Evolutionary conservation across 2,797 vertebrate genomes (phyloP), one percentile per base, ranked within the genome.

Genomic region (Enteromius afrohamiltoni): DNA sequence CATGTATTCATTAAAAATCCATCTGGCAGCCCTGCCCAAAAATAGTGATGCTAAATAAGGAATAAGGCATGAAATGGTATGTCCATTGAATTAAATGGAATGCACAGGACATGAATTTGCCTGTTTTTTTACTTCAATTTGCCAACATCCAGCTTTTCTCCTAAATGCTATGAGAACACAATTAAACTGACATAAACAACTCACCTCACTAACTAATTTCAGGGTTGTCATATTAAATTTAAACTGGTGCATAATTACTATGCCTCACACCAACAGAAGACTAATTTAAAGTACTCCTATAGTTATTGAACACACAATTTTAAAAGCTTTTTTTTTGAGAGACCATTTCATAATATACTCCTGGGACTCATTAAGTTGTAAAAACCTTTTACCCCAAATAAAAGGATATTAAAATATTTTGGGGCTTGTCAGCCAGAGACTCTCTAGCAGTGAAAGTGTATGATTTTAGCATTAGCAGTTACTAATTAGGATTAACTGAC

Each of bases 391-490:
- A 55, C 23, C 3, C 2, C 47, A 68, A 53, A 67, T 79, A 53
- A 68, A 79, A 80, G 31, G 21, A 10, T 67, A 17, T 58, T 40
- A 40, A 42, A 76, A 60, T 42, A 21, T 29, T 26, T 31, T 26
- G n/a, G 19, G 65, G 49, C 2, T 7, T 42, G 70, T 58, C 31
- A 58, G 78, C 26, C 8, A 40, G n/a, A 69, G 65, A 80, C 69
- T 53, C 26, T 53, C 17, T 31, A 34, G 47, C 2, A 17, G 47
- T 73, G 10, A 51, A 45, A 17, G 1, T 2, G n/a, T 53, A 65
- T 71, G 37, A 80, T 80, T 51, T 71, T 80, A 37, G 42, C 29
- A 80, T 80, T 80, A 80, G 49, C 69, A 70, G 45, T n/a, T 60
- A 14, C 51, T 80, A 70, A 80, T 80, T 70, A 58, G 11, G n/a